phyloP scores from a whole-genome alignment of 1,140 invertebrate genomes.

The Dinoponera quadriceps region DNA sequence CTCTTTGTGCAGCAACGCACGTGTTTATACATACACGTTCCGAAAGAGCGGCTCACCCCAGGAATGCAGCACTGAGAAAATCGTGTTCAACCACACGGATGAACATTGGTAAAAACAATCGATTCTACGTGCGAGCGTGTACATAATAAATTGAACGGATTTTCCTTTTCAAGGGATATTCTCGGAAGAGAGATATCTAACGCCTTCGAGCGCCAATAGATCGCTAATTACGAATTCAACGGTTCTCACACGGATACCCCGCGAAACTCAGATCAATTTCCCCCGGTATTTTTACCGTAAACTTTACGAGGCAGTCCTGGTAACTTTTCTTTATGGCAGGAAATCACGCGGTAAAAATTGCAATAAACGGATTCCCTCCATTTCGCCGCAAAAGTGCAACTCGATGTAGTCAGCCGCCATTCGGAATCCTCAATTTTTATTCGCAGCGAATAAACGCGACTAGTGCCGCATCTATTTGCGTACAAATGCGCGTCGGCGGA shows the following conservation, averaged over 20 bases:
- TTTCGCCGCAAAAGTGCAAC: slow-evolving; percentile 23
- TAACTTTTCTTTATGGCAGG: too few relatives aligned
- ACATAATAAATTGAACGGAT: too few relatives aligned
- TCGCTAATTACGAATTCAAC: too few relatives aligned
- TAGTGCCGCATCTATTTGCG: slow-evolving; percentile 41
- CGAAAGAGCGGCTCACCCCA: not conserved
- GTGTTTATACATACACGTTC: not conserved
- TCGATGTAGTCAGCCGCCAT: slow-evolving; percentile 30
- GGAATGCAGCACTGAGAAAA: not conserved
- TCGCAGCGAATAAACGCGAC: slow-evolving; percentile 17
- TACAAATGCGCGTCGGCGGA: slow-evolving; percentile 28
- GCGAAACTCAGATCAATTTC: too few relatives aligned
- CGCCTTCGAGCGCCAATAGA: too few relatives aligned
- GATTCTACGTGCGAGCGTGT: not conserved
- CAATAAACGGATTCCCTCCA: not conserved
- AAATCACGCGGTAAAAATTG: not conserved
- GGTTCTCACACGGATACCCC: too few relatives aligned
- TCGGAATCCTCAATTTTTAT: slow-evolving; percentile 48
- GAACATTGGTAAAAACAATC: not conserved
- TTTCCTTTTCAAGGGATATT: too few relatives aligned
- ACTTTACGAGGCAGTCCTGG: too few relatives aligned
- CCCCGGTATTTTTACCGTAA: too few relatives aligned
- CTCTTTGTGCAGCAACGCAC: not conserved
- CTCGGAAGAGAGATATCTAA: too few relatives aligned
- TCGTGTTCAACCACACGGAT: not conserved